phyloP scores from a whole-genome alignment of 2,113 vertebrate genomes.

The Psilopogon haemacephalus region DNA sequence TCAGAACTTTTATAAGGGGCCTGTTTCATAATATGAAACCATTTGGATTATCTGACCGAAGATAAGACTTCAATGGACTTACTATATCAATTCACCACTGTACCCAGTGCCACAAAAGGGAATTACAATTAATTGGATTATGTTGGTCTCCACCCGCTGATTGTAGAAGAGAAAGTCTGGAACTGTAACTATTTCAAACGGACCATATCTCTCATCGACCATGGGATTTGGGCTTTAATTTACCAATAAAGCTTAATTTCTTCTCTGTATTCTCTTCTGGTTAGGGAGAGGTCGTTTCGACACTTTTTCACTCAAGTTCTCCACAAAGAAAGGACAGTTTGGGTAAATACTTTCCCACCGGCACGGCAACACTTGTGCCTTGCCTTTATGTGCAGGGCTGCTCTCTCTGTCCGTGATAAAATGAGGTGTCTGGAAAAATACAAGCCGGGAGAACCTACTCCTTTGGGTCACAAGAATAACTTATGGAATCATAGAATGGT shows the following conservation, averaged over 20 bases:
- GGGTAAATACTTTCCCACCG: constrained; percentile 20
- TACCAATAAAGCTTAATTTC: constrained; percentile 80
- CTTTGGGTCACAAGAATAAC: not conserved
- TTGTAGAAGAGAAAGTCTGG: constrained; percentile 74
- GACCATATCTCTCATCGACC: constrained; percentile 75
- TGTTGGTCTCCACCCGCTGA: constrained; percentile 76
- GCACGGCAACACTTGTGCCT: not conserved
- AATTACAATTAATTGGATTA: constrained; percentile 85
- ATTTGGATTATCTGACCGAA: constrained; percentile 77
- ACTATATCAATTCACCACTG: constrained; percentile 73
- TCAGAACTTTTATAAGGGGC: constrained; percentile 71
- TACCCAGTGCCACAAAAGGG: constrained; percentile 75
- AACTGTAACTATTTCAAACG: constrained; percentile 76
- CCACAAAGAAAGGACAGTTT: constrained; percentile 65
- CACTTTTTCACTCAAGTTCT: constrained; percentile 73
- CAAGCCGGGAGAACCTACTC: not conserved
- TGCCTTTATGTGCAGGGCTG: not conserved
- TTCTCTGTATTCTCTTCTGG: constrained; percentile 68
- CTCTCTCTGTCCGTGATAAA: not conserved
- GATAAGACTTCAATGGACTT: constrained; percentile 81
- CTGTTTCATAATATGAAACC: constrained; percentile 75
- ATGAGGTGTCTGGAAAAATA: not conserved
- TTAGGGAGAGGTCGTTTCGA: constrained; percentile 70
- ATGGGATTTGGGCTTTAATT: constrained; percentile 77
- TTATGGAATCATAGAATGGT: too few relatives aligned